A percentile compares a stretch with the other conserved stretches of the same genome.
Conservation (phyloP, 1,140 invertebrate species). For the Acromyrmex echinatior region DNA sequence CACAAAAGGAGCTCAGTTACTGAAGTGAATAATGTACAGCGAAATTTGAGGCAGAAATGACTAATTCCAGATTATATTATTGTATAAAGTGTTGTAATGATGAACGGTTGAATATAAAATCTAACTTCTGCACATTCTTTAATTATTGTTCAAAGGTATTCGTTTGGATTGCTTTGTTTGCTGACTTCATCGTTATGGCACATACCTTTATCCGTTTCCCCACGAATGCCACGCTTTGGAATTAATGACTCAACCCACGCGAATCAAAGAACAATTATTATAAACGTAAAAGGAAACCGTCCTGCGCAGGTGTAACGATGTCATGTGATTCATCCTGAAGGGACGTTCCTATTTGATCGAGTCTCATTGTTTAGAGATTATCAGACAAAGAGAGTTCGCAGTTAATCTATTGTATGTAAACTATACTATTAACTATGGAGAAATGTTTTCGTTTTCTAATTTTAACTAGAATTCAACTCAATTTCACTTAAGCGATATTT, state of each 20-base stretch:
- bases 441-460: slow-evolving; percentile 18
- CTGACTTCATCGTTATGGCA: slow-evolving; percentile 46
- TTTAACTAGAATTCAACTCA: background rate
- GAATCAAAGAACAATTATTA: slow-evolving; percentile 68
- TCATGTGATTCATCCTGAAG: slow-evolving; percentile 57
- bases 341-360: slow-evolving; percentile 42
- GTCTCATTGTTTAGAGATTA: slow-evolving; percentile 66
- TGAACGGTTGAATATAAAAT: slow-evolving; percentile 3
- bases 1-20: background rate
- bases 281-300: slow-evolving; percentile 73
- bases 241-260: slow-evolving; percentile 73
- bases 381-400: background rate
- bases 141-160: slow-evolving; percentile 48
- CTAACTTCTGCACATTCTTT: slow-evolving; percentile 12
- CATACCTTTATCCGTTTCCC: slow-evolving; percentile 34
- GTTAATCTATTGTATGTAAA: background rate
- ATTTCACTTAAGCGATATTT: background rate
- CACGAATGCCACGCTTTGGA: slow-evolving; percentile 57
- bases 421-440: background rate
- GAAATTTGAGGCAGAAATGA: slow-evolving; percentile 3
- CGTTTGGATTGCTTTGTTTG: slow-evolving; percentile 43
- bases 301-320: slow-evolving; percentile 70
- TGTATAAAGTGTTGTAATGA: background rate
- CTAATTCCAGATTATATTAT: slow-evolving; percentile 34
- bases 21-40: background rate